Percentiles rank a stretch among this genome's conserved stretches.
These are phyloP conservation scores for Caradrina kadenii DNA, from an alignment of 2,888 invertebrate genomes.

Conservation along the genomic window DNA sequence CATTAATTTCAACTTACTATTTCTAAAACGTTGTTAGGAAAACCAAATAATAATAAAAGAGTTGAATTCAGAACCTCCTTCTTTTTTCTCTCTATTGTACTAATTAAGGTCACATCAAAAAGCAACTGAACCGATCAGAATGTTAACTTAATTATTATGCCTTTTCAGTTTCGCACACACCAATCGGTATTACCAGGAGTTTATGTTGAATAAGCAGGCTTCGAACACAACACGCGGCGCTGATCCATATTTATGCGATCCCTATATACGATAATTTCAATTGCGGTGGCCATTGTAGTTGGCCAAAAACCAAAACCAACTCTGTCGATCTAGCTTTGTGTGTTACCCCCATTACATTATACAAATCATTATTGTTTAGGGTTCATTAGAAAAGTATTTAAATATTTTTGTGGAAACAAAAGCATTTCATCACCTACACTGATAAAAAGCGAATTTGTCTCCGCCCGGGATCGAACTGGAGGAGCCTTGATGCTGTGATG, in stretches of 20 bases:
- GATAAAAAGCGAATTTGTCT: slow-evolving; percentile 78
- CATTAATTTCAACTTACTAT: too few species aligned
- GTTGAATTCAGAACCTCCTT: too few species aligned
- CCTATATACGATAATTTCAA: slow-evolving; percentile 56
- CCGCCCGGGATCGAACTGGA: slow-evolving; percentile 93
- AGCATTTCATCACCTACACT: not conserved
- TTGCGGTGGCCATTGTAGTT: slow-evolving; percentile 26
- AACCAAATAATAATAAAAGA: too few species aligned
- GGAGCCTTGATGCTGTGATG: slow-evolving; percentile 94
- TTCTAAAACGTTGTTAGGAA: too few species aligned
- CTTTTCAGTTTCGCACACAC: slow-evolving; percentile 17
- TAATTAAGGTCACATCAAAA: not conserved
- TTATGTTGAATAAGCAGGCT: slow-evolving; percentile 33
- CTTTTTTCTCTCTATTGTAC: too few species aligned
- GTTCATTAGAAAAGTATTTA: not conserved
- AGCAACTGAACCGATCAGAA: not conserved
- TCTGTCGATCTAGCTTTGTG: slow-evolving; percentile 2
- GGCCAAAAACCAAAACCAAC: slow-evolving; percentile 7
- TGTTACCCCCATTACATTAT: not conserved
- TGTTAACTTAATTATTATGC: not conserved
- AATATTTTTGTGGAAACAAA: not conserved
- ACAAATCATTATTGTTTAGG: not conserved
- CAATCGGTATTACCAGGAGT: slow-evolving; percentile 45
- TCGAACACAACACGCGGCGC: slow-evolving; percentile 13
- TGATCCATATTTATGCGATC: slow-evolving; percentile 69